These are phyloP conservation scores for Xiphophorus birchmanni DNA, from an alignment of 2,797 vertebrate species.

Conservation along the genomic window DNA sequence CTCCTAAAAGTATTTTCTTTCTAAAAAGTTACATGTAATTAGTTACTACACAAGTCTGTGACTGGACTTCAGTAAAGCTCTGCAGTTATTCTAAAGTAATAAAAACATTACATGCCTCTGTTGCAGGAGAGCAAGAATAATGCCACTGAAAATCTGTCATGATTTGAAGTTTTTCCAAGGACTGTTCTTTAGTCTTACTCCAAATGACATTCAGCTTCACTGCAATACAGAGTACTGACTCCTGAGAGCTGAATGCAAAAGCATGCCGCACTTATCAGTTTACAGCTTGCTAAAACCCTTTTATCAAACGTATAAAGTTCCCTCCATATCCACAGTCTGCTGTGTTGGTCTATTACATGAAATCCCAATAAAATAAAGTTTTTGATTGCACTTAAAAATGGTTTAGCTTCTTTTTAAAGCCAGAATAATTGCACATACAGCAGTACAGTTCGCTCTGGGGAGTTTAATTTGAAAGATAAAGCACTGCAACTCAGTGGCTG, in stretches of 20 bases:
- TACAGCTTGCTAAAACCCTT: background rate
- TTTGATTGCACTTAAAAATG: background rate
- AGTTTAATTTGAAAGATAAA: background rate
- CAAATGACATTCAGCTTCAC: background rate
- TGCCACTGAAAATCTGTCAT: background rate
- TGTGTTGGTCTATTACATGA: background rate
- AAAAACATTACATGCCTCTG: background rate
- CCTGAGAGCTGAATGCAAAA: background rate
- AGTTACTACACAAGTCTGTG: too few species aligned
- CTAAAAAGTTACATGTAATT: too few species aligned
- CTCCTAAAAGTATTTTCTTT: too few species aligned
- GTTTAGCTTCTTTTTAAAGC: background rate
- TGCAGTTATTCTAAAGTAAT: too few species aligned
- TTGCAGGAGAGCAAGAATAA: background rate
- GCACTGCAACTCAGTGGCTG: background rate
- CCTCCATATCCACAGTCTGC: background rate
- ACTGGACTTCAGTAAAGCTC: background rate
- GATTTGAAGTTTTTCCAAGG: background rate
- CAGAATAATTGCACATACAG: background rate
- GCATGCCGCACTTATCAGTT: conserved; percentile 4
- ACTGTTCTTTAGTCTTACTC: background rate
- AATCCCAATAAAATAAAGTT: background rate
- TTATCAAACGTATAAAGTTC: background rate
- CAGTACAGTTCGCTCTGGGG: background rate
- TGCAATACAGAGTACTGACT: background rate